Base-by-base conservation (phyloP, 2,888 invertebrate species). In the Philereme vetulata region DNA sequence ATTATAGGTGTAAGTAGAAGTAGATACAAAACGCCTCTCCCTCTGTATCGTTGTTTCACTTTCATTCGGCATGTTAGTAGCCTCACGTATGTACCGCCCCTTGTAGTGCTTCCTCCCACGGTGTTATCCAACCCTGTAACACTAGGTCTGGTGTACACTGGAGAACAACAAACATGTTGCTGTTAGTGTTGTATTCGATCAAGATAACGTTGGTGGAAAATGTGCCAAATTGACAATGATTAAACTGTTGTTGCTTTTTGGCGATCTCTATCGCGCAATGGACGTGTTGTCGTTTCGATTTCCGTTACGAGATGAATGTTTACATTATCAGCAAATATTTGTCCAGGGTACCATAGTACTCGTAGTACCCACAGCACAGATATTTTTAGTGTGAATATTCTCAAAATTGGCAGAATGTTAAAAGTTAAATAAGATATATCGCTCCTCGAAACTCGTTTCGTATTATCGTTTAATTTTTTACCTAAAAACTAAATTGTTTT, bases 81-180 rank as follows among this genome's bases (percentile, higher is more conserved):
- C 53, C 51, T 46, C 53, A 55, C 51, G 62, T 61, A 62, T 52
- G 9, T 21, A 56, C 46, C 40, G 6, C 40, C 51, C 56, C 49
- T 70, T 66, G 68, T 80, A 79, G 74, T 71, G 82, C 80, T 83
- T 82, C 82, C 82, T 73, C 82, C 82, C 81, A 72, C 77, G 66
- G 54, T 56, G 65, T 68, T 72, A 72, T 65, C 64, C 65, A 68
- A 73, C 72, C 70, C 71, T 60, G 4, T 50, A 34, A 32, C 10
- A 46, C 8, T 42, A 65, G 53, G 66, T 45, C 42, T 58, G 63
- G 36, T 69, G 65, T 67, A 58, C 70, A 51, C 57, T 38, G 32
- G 42, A 4, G n/a, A 5, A n/a, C 10, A 32, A 48, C 34, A 57
- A 21, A 71, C 65, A 72, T 68, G 8, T 6, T 38, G 8, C 38